phyloP scores from a whole-genome alignment of 2,888 invertebrate genomes.

The Alitta virens region DNA sequence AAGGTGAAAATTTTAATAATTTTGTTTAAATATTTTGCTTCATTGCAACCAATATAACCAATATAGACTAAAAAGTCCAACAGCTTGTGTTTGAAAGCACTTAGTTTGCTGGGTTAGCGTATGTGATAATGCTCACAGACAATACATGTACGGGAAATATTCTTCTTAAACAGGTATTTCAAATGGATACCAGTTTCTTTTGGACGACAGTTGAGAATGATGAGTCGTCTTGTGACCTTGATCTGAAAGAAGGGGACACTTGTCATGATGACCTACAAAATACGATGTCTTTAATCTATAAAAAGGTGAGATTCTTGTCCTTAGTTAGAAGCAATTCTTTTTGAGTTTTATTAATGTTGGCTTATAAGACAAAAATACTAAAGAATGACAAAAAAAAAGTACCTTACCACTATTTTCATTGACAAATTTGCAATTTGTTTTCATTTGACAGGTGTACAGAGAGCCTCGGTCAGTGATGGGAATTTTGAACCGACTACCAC shows the following conservation, averaged over 20 bases:
- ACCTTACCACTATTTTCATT: too few relatives aligned
- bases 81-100: too few relatives aligned
- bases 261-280: slow-evolving; percentile 41
- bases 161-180: too few relatives aligned
- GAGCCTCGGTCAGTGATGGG: slow-evolving; percentile 45
- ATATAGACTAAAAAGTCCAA: too few relatives aligned
- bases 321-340: not conserved
- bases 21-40: too few relatives aligned
- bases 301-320: slow-evolving; percentile 9
- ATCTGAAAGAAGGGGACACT: slow-evolving; percentile 10
- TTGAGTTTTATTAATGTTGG: not conserved
- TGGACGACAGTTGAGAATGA: slow-evolving; percentile 52
- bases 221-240: slow-evolving; percentile 34
- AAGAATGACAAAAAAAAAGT: too few relatives aligned
- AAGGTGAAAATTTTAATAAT: slow-evolving; percentile 34
- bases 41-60: too few relatives aligned
- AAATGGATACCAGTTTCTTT: slow-evolving; percentile 39
- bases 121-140: too few relatives aligned
- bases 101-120: too few relatives aligned
- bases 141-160: too few relatives aligned
- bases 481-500: slow-evolving; percentile 42
- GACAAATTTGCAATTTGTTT: too few relatives aligned
- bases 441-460: slow-evolving; percentile 36
- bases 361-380: too few relatives aligned
- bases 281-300: slow-evolving; percentile 47